Evolutionary conservation across 1,140 invertebrate genomes (phyloP).

Genomic region (Lanistes nyassanus): DNA sequence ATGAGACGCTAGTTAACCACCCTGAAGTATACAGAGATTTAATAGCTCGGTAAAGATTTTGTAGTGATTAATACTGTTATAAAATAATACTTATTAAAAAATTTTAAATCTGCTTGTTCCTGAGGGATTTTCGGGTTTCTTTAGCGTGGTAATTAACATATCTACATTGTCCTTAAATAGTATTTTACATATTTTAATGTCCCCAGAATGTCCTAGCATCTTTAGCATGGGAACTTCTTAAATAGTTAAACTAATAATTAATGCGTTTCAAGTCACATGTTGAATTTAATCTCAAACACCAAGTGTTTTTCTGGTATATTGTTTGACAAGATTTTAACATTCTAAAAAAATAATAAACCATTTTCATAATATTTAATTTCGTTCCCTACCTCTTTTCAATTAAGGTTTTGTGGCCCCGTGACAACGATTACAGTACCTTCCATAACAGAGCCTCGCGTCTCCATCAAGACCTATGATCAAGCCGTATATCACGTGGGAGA

Average conservation of each 20-base stretch:
- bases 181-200: neutral
- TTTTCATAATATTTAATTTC: neutral
- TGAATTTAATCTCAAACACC: no score
- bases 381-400: neutral
- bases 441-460: neutral
- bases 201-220: neutral
- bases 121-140: neutral
- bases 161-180: neutral
- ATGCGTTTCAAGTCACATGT: no score
- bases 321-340: no score
- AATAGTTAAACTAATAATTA: no score
- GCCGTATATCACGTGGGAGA: neutral
- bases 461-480: neutral
- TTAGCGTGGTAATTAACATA: neutral
- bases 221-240: neutral
- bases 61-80: neutral
- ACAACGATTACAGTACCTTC: neutral
- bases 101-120: neutral
- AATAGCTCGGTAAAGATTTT: neutral
- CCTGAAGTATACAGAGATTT: neutral
- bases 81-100: neutral
- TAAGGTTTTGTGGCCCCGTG: neutral
- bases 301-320: no score
- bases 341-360: no score
- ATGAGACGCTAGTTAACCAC: neutral